Evolutionary conservation across 2,888 invertebrate species (phyloP), one percentile per base, ranked within the genome.

Genomic region (Calameuta pallipes): DNA sequence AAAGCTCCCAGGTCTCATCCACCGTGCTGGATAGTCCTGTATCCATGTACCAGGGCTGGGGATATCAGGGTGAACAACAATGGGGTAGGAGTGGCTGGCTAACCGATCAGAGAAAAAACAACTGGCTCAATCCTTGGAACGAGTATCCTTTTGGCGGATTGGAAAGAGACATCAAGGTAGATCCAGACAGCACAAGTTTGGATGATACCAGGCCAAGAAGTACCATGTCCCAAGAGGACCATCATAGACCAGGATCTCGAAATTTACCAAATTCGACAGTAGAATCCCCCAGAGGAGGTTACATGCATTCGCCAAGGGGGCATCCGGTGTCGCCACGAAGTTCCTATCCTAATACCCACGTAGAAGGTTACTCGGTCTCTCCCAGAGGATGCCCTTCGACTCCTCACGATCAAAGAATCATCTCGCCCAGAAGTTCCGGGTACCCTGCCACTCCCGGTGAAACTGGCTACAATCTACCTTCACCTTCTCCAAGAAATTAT

Each of bases 1-100:
- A 97, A 91, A 97, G 96, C 88, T 96, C 96, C 88, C 96, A 96
- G 91, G 96, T 96, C 83, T 96, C 97, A 69, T 97, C 97, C 87
- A 97, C 96, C 23, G 96, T 96, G 9, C 91, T 96, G 85, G 96
- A 96, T 78, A 92, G 92, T 85, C 92, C 92, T 3, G 92, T 92
- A 13, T 92, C 92, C 41, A 92, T 92, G 91, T 92, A 92, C 80
- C 92, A 92, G 82, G 88, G 89, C 37, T 92, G 92, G 92, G 90
- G 91, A 56, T 92, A 92, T 80, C 91, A 91, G 77, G 87, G 86
- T 37, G 90, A 90, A n/a, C 91, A 89, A 36, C 90, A 91, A 35
- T 91, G 91, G 91, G 87, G 84, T 74, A 87, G 89, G 75, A 87
- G 84, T 34, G 88, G 88, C 37, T 91, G 91, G 91, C 82, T 91